Base-by-base conservation (phyloP, 1,140 invertebrate species). In the Drosophila ercepeae region DNA sequence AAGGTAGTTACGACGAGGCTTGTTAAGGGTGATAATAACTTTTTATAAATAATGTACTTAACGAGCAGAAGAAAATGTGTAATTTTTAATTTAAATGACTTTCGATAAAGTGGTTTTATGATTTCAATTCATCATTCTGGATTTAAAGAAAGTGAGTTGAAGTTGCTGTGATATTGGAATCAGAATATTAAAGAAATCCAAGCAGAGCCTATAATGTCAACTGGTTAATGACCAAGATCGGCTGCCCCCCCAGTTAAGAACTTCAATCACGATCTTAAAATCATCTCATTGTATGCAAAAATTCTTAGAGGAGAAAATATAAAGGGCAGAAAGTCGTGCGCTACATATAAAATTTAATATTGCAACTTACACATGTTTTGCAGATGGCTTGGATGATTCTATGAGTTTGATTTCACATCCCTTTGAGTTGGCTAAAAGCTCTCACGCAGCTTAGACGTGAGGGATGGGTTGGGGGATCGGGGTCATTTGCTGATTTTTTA, bases 281-380 rank as follows among this genome's bases (percentile, higher is more conserved):
- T 54, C 50, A 54, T 29, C 27, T 65, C 32, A 83, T 84, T 83
- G 79, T 83, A 83, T 83, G 79, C 79, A 75, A 83, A 83, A 68
- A 39, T 39, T 14, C 49, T 42, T 32, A 29, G 58, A 44, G 70
- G 25, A 19, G 7, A 14, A 21, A 60, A 70, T n/a, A 59, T 50
- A 48, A 72, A 49, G 68, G 27, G 4, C 36, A 70, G 23, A 52
- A 52, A 84, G 71, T 76, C 81, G 81, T 84, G 81, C 76, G 72
- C 72, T 86, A 81, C 81, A 86, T 86, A 84, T 84, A 81, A 84
- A 84, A 84, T 84, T 84, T 84, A 86, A 81, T 84, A 86, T 86
- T 79, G 57, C 60, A 48, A 52, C 79, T 74, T 75, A 60, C 57
- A 77, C 54, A 71, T 59, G 44, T 63, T 57, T 46, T 52, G 32